phyloP scores from a whole-genome alignment of 1,140 invertebrate genomes.

The Eufriesea mexicana region DNA sequence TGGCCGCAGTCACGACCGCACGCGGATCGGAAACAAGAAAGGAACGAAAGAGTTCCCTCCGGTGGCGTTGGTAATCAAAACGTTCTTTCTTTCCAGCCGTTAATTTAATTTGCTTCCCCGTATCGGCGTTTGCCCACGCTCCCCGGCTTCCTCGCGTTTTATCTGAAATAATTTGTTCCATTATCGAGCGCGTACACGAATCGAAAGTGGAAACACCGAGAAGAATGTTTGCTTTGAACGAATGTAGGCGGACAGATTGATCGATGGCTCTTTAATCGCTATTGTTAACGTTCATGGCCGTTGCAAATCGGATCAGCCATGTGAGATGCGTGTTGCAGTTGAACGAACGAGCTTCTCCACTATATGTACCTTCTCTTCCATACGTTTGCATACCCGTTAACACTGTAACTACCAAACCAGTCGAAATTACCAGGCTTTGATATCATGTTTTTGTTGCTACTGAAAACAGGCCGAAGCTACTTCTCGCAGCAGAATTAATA shows the following conservation, averaged over 20 bases:
- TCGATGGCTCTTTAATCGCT: slow-evolving; percentile 71
- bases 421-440: too few relatives aligned
- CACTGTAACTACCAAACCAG: too few relatives aligned
- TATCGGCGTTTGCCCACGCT: background rate
- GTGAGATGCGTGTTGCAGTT: slow-evolving; percentile 66
- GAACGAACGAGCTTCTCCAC: slow-evolving; percentile 44
- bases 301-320: slow-evolving; percentile 72
- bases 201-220: slow-evolving; percentile 44
- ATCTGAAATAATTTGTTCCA: slow-evolving; percentile 50
- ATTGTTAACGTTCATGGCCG: slow-evolving; percentile 69
- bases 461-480: too few relatives aligned
- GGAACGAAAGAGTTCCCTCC: background rate
- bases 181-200: slow-evolving; percentile 34
- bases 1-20: background rate
- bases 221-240: slow-evolving; percentile 45
- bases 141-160: background rate
- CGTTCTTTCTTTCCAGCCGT: background rate
- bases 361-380: background rate
- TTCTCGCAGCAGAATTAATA: too few relatives aligned
- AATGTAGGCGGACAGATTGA: slow-evolving; percentile 70
- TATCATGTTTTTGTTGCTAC: too few relatives aligned
- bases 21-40: background rate
- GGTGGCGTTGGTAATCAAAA: background rate
- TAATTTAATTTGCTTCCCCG: slow-evolving; percentile 25
- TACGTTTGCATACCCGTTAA: slow-evolving; percentile 3